Conservation (phyloP, 2,888 invertebrate genomes). For the Drosophila cognata region DNA sequence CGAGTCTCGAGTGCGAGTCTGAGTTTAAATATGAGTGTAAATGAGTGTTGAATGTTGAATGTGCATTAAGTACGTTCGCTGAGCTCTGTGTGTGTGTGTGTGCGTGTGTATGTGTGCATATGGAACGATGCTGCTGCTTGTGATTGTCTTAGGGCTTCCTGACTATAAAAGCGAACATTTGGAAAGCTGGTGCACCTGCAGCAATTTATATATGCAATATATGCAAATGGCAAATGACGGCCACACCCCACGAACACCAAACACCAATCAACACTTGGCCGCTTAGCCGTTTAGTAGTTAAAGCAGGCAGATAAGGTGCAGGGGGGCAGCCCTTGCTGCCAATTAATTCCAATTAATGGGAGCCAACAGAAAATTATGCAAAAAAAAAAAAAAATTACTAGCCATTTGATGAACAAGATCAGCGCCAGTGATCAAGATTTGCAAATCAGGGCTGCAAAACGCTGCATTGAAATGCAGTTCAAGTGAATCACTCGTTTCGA, state of each 20-base stretch:
- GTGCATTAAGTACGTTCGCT: constrained; percentile 3
- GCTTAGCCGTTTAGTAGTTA: constrained; percentile 11
- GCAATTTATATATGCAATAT: constrained; percentile 44
- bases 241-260: constrained; percentile 68
- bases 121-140: constrained; percentile 3
- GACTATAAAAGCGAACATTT: constrained; percentile 27
- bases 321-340: constrained; percentile 64
- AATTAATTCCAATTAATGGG: constrained; percentile 73
- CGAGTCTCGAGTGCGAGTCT: constrained; percentile 24
- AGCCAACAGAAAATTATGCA: constrained; percentile 64
- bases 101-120: background rate
- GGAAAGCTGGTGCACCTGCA: constrained; percentile 64
- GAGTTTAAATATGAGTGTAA: constrained; percentile 25
- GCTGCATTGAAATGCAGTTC: background rate
- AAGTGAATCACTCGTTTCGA: constrained; percentile 11
- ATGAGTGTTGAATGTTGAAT: constrained; percentile 17
- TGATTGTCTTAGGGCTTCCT: constrained; percentile 37
- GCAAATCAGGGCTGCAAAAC: constrained; percentile 48
- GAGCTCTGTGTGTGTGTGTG: background rate
- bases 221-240: constrained; percentile 57
- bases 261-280: constrained; percentile 72
- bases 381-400: constrained; percentile 18
- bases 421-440: constrained; percentile 50
- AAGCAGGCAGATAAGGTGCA: background rate
- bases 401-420: constrained; percentile 73